These are phyloP conservation scores for Kryptopterus vitreolus DNA, from an alignment of 2,797 vertebrate species.

Conservation along the genomic window DNA sequence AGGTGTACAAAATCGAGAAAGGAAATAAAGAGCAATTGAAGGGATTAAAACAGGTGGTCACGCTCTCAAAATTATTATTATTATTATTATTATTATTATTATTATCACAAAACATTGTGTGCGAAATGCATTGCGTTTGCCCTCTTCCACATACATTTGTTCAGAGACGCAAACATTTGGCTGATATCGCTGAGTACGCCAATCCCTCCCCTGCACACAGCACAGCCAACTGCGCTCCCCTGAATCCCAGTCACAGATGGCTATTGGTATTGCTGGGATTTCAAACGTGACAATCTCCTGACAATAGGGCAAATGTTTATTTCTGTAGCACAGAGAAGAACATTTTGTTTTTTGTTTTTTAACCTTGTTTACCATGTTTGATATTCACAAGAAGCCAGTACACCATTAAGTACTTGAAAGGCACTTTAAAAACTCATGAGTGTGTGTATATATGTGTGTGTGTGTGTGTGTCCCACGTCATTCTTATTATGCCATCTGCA, in stretches of 20 bases:
- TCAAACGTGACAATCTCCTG: background rate
- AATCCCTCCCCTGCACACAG: background rate
- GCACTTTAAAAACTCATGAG: background rate
- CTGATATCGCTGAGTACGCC: background rate
- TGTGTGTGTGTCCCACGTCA: background rate
- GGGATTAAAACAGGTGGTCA: too few species aligned
- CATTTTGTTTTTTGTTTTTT: background rate
- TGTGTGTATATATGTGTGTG: background rate
- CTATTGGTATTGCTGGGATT: slow-evolving; percentile 4
- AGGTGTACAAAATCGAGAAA: too few species aligned
- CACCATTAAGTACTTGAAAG: background rate
- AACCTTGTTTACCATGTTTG: background rate
- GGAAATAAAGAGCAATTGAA: too few species aligned
- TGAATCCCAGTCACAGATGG: slow-evolving; percentile 3
- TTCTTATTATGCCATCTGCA: background rate
- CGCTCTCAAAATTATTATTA: too few species aligned
- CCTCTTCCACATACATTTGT: background rate
- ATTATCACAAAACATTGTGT: too few species aligned
- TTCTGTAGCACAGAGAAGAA: background rate
- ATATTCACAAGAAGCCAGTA: background rate
- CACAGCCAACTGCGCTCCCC: background rate
- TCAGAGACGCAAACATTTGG: background rate
- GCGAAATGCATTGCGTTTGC: too few species aligned
- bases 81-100: too few species aligned
- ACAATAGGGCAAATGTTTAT: background rate